Percentiles rank a stretch among this genome's conserved stretches.
Evolutionary conservation across 1,140 invertebrate species (phyloP).

Genomic region (Aphis craccivora): DNA sequence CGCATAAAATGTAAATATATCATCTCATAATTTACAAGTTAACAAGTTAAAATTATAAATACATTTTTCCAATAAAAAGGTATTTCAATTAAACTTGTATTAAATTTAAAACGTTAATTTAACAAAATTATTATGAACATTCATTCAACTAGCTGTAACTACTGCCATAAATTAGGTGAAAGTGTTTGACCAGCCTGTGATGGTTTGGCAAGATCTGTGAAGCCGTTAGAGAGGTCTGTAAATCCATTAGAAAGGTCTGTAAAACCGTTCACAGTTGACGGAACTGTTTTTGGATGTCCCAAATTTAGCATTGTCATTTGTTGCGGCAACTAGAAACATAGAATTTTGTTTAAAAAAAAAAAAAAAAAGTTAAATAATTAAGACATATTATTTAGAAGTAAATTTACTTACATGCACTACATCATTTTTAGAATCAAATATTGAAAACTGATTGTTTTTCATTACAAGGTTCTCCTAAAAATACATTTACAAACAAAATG

Average conservation of each 20-base stretch:
- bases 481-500: conserved; percentile 32
- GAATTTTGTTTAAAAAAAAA: background rate
- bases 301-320: conserved; percentile 69
- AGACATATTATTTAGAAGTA: background rate
- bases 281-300: conserved; percentile 58
- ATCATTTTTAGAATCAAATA: conserved; percentile 21
- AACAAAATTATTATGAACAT: background rate
- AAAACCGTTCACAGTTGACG: conserved; percentile 19
- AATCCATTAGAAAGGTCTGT: conserved; percentile 10
- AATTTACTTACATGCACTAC: conserved; percentile 45
- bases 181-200: conserved; percentile 33
- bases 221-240: conserved; percentile 30
- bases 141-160: background rate
- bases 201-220: conserved; percentile 2
- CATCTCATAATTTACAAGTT: background rate
- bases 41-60: background rate
- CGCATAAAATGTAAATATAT: background rate
- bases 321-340: conserved; percentile 67
- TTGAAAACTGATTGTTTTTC: conserved; percentile 46
- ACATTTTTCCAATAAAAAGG: background rate
- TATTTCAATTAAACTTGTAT: background rate
- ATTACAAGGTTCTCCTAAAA: conserved; percentile 44
- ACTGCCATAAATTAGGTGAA: conserved; percentile 48
- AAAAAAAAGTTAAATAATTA: background rate
- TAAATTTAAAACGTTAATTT: background rate